phyloP scores from a whole-genome alignment of 2,113 vertebrate genomes.

The Psophia crepitans region DNA sequence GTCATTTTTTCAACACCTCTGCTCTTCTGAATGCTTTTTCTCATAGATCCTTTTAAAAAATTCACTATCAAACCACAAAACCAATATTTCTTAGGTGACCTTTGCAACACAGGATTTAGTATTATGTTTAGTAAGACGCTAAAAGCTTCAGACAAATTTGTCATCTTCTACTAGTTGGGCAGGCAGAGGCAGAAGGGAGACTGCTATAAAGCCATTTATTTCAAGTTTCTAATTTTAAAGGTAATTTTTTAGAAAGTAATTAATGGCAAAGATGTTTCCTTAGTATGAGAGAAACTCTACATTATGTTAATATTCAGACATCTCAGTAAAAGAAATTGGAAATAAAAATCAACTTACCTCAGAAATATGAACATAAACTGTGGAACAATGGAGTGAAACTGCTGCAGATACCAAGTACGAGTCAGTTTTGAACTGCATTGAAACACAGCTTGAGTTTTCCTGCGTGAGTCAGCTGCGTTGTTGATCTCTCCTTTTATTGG shows the following conservation, averaged over 20 bases:
- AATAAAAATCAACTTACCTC: slow-evolving; percentile 40
- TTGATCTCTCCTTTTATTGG: slow-evolving; percentile 13
- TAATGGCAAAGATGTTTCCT: neutral
- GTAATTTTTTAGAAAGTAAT: neutral
- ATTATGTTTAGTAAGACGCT: neutral
- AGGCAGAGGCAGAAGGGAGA: neutral
- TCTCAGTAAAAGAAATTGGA: neutral
- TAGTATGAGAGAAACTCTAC: neutral
- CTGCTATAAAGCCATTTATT: neutral
- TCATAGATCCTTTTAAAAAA: neutral
- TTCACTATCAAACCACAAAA: neutral
- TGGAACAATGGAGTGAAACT: neutral
- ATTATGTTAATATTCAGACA: neutral
- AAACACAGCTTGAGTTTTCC: neutral
- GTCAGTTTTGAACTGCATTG: neutral
- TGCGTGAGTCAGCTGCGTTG: slow-evolving; percentile 21
- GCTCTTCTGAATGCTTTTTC: neutral
- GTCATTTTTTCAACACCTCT: neutral
- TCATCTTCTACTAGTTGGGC: neutral
- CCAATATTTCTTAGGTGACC: neutral
- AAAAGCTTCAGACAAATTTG: neutral
- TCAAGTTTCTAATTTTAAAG: neutral
- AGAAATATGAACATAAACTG: fast-evolving
- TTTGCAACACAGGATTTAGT: fast-evolving
- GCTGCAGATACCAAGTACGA: neutral